A percentile compares a stretch with the other conserved stretches of the same genome.
Conservation (phyloP, 2,888 invertebrate species). For the Drosophila diplacantha region DNA sequence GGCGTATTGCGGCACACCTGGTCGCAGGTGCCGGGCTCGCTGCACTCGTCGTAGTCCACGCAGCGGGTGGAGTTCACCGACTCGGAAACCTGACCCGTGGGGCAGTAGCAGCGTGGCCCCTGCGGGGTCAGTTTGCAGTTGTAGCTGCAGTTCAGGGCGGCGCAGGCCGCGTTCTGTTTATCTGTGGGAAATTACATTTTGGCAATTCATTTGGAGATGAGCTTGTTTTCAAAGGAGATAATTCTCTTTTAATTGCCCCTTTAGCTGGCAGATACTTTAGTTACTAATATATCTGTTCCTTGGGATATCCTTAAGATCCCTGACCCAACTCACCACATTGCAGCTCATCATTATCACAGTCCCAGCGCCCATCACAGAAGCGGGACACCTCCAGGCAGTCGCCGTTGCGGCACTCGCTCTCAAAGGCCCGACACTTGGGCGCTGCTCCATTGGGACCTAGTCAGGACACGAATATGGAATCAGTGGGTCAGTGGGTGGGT, state of each 20-base stretch:
- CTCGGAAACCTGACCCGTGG: constrained; percentile 81
- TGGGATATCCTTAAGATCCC: neutral
- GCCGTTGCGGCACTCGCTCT: constrained; percentile 81
- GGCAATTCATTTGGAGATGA: neutral
- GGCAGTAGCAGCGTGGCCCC: constrained; percentile 88
- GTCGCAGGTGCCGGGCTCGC: constrained; percentile 84
- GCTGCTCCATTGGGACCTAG: constrained; percentile 80
- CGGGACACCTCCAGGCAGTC: constrained; percentile 76
- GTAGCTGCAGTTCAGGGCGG: constrained; percentile 80
- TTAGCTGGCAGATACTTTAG: neutral
- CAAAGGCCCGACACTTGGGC: constrained; percentile 83
- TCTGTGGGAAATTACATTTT: constrained; percentile 49
- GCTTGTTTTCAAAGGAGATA: neutral
- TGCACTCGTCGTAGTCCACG: constrained; percentile 88
- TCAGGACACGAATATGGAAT: constrained; percentile 15
- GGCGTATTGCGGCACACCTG: constrained; percentile 85
- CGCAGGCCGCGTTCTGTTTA: constrained; percentile 78
- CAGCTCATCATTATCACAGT: constrained; percentile 77
- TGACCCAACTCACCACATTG: constrained; percentile 70
- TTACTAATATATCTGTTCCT: too few species aligned
- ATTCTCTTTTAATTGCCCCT: neutral
- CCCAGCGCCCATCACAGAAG: constrained; percentile 77
- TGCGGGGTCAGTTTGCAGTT: constrained; percentile 85
- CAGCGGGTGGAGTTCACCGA: constrained; percentile 79
- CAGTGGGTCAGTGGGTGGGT: constrained; percentile 7